Percentiles rank a stretch among this genome's conserved stretches.
Evolutionary conservation across 2,888 invertebrate species (phyloP).

Genomic region (Papilio gigon): DNA sequence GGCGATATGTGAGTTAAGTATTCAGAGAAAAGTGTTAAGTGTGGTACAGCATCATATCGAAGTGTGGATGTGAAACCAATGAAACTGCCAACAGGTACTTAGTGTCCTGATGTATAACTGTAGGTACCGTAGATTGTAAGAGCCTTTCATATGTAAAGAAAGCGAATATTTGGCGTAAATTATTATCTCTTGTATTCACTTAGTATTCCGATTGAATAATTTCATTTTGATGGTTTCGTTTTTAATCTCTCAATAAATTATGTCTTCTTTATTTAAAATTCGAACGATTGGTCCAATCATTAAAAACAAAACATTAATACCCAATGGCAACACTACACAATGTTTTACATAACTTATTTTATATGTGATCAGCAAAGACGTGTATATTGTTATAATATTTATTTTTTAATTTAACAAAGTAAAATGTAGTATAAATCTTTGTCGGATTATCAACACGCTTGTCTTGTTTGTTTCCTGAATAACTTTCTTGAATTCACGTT

Average conservation of each 20-base stretch:
- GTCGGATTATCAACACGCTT: not conserved
- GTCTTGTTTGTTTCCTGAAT: not conserved
- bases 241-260: not conserved
- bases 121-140: conserved; percentile 6
- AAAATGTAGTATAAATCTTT: too few relatives aligned
- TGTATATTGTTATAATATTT: not conserved
- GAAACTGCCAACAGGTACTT: conserved; percentile 30
- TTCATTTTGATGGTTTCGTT: not conserved
- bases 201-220: not conserved
- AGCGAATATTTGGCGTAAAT: not conserved
- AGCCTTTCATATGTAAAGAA: conserved; percentile 9
- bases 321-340: not conserved
- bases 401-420: not conserved
- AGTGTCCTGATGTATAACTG: conserved; percentile 23
- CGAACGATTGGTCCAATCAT: not conserved
- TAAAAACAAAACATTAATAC: not conserved
- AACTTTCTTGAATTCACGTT: not conserved
- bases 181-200: conserved; percentile 2
- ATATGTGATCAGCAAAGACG: not conserved
- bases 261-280: not conserved
- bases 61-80: conserved; percentile 17
- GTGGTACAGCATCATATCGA: not conserved
- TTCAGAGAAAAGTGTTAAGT: not conserved
- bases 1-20: not conserved
- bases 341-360: not conserved